Evolutionary conservation across 2,797 vertebrate species (phyloP), one percentile per base, ranked within the genome.

Genomic region (Halcyon leucocephala): DNA sequence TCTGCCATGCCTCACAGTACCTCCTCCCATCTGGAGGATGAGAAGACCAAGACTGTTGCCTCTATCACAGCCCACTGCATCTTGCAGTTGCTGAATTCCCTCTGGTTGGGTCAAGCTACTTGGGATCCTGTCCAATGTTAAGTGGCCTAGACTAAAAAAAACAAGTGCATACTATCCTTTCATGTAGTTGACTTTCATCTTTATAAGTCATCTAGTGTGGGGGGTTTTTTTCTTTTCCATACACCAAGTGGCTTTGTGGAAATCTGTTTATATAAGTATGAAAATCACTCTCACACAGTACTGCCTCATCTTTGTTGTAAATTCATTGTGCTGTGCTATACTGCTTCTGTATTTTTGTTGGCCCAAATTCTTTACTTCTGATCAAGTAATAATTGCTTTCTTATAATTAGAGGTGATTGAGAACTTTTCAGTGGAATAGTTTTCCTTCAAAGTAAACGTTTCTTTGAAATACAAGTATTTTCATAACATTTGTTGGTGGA

Each of bases 381-480:
- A 58, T 3, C 2, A 87, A 72, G 19, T 67, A 62, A 37, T 16
- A 71, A 33, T 71, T 76, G 26, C 39, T 90, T 91, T 79, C 2
- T 72, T 91, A n/a, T 66, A 81, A 76, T 55, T 57, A 82, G 51
- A 95, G 64, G 58, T 71, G 55, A 88, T 11, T 77, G 80, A 86
- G 95, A 96, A 94, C 90, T 94, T 93, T 96, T 96, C 74, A 90
- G 91, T 92, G 82, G 72, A 87, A 90, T 86, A 80, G 87, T 94
- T 95, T 96, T 70, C 37, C 85, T 95, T 91, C 46, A 72, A 76
- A 91, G 64, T 44, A 69, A 9, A 7, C 1, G 1, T 62, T 83
- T 85, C 17, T 60, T 35, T 86, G 57, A 94, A 86, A 86, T 51
- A 16, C 37, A 81, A 12, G 17, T 83, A n/a, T 87, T 94, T 78